These are phyloP conservation scores for Dermatemys mawii DNA, from an alignment of 2,113 vertebrate species.

Conservation along the genomic window DNA sequence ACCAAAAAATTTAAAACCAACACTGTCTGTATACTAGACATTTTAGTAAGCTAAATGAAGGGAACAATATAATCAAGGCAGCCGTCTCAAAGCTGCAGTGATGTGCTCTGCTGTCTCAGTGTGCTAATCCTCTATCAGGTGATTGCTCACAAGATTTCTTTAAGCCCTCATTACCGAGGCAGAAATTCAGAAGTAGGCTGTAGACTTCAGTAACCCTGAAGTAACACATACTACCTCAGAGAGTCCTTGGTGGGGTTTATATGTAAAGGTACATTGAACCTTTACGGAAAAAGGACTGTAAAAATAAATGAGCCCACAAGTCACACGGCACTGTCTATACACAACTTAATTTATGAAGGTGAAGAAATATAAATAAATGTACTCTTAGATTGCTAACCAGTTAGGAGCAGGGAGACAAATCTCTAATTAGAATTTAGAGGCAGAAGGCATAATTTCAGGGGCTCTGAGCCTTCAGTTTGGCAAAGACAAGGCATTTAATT, in stretches of 20 bases:
- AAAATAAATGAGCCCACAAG: not conserved
- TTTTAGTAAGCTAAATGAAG: not conserved
- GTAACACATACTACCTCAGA: not conserved
- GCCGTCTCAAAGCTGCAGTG: slow-evolving; percentile 11
- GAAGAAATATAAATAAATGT: not conserved
- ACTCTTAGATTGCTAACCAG: not conserved
- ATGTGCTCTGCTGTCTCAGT: slow-evolving; percentile 51
- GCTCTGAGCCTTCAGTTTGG: slow-evolving; percentile 40
- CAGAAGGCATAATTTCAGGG: slow-evolving; percentile 13
- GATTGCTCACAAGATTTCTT: slow-evolving; percentile 83
- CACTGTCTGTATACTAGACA: not conserved
- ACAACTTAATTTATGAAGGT: not conserved
- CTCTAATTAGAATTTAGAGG: not conserved
- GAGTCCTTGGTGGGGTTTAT: not conserved
- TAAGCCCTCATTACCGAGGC: slow-evolving; percentile 62
- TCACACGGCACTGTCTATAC: not conserved
- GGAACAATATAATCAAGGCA: not conserved
- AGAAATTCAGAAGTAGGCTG: slow-evolving; percentile 40
- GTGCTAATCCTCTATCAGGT: slow-evolving; percentile 83
- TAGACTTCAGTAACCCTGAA: slow-evolving; percentile 65
- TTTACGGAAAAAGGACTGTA: not conserved
- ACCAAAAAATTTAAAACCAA: not conserved
- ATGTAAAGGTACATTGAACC: not conserved
- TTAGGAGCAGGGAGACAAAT: slow-evolving; percentile 24
- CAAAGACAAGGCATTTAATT: slow-evolving; percentile 10